These are phyloP conservation scores for Stratiomys singularior DNA, from an alignment of 2,888 invertebrate genomes.

Conservation along the genomic window DNA sequence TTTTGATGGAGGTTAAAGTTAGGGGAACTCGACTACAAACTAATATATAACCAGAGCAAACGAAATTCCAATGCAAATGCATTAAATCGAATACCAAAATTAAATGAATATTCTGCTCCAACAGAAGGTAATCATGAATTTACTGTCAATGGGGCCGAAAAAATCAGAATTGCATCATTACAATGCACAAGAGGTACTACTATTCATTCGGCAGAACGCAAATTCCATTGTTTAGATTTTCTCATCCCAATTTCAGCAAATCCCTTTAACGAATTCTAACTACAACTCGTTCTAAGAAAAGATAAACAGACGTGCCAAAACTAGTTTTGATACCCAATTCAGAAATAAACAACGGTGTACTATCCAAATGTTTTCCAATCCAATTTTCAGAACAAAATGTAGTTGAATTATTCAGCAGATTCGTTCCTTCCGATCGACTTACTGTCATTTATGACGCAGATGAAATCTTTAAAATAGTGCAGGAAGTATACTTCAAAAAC, in stretches of 20 bases:
- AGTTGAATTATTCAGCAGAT: neutral
- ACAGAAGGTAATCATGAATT: neutral
- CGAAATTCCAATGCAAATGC: neutral
- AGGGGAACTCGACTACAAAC: too few relatives aligned
- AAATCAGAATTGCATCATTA: neutral
- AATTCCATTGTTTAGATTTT: too few relatives aligned
- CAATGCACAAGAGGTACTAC: too few relatives aligned
- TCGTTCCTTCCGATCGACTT: neutral
- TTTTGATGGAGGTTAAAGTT: neutral
- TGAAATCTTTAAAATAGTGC: neutral
- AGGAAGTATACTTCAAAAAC: constrained; percentile 43
- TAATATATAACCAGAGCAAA: neutral
- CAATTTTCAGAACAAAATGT: neutral
- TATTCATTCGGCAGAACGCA: too few relatives aligned
- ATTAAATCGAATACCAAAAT: too few relatives aligned
- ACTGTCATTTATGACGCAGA: neutral
- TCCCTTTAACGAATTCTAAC: too few relatives aligned
- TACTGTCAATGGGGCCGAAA: neutral
- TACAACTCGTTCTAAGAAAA: neutral
- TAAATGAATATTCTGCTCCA: neutral
- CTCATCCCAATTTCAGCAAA: too few relatives aligned
- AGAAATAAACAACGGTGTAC: neutral
- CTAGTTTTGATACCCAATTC: neutral
- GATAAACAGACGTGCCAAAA: neutral
- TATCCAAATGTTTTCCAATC: neutral